Evolutionary conservation across 2,113 vertebrate genomes (phyloP), one percentile per base, ranked within the genome.

Genomic region (Heloderma charlesbogerti): DNA sequence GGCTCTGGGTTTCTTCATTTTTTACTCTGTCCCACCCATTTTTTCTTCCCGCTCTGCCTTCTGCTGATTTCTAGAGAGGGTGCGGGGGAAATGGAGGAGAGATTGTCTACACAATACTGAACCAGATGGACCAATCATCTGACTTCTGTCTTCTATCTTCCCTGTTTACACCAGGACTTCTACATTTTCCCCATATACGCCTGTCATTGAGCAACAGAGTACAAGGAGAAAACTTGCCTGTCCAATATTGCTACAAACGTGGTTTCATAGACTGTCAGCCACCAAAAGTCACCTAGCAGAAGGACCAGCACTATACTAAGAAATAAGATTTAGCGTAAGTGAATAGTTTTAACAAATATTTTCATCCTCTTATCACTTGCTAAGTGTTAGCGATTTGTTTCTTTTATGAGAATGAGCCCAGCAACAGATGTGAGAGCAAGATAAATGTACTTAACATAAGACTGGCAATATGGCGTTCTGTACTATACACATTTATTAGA

Each of bases 401-500:
- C 27, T 48, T 66, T 72, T 89, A 29, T 87, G 0, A 31, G 27
- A 88, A 2, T 20, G 3, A 60, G 20, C 2, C 6, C 69, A 45
- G 74, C 88, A 80, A 2, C 7, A 91, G 79, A 74, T 90, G n/a
- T 86, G 37, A 84, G 6, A 0, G 72, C 89, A 86, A 77, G 91
- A 45, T 89, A 83, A 45, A 74, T 91, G 77, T 1, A 3, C 1
- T 18, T 92, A 80, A 37, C 66, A 45, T 81, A 81, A 8, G 34
- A 45, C n/a, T 27, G 37, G 43, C 2, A 69, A 37, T 16, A 43
- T 69, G 77, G 40, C 31, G 10, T 80, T 89, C 43, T 37, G 34
- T 37, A 8, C 72, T 18, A 40, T 34, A 48, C 27, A 72, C 16
- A 71, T 51, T 71, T 67, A 88, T 34, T 60, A 69, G 20, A 82